Evolutionary conservation across 1,140 invertebrate species (phyloP).

Genomic region (Bombus breviceps): DNA sequence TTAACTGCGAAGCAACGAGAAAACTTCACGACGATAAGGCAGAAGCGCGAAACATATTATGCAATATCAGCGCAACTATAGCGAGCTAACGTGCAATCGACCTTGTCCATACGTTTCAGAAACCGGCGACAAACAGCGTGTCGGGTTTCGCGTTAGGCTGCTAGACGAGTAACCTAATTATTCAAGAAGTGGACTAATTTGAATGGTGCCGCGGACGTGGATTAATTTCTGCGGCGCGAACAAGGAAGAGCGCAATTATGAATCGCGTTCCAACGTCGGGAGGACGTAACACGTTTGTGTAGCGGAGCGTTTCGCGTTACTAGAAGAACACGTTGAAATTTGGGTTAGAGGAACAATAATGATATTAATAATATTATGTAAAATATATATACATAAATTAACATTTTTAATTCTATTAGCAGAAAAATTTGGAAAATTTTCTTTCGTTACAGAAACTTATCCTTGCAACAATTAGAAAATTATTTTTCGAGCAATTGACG

Average conservation of each 20-base stretch:
- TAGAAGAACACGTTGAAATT: not conserved
- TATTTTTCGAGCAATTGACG: no score
- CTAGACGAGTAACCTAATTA: slow-evolving; percentile 44
- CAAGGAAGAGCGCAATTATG: slow-evolving; percentile 54
- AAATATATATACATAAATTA: no score
- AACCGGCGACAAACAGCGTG: slow-evolving; percentile 40
- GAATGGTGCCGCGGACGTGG: slow-evolving; percentile 15
- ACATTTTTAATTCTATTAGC: no score
- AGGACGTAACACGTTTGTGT: slow-evolving; percentile 19
- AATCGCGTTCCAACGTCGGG: not conserved
- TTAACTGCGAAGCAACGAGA: not conserved
- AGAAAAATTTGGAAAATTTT: no score
- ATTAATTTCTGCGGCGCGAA: slow-evolving; percentile 38
- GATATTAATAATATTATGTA: no score
- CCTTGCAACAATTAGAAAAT: no score
- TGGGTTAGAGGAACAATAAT: not conserved
- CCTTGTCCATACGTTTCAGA: slow-evolving; percentile 43
- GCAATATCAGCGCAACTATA: slow-evolving; percentile 22
- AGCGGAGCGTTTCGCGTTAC: not conserved
- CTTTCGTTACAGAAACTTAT: no score
- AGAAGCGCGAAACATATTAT: slow-evolving; percentile 9
- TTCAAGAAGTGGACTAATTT: slow-evolving; percentile 53
- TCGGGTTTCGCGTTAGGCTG: slow-evolving; percentile 45
- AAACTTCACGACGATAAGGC: slow-evolving; percentile 10
- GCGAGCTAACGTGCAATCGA: slow-evolving; percentile 30